Percentiles rank a stretch among this genome's conserved stretches.
phyloP scores from a whole-genome alignment of 1,140 invertebrate species.

The Leptonema lineaticorne region DNA sequence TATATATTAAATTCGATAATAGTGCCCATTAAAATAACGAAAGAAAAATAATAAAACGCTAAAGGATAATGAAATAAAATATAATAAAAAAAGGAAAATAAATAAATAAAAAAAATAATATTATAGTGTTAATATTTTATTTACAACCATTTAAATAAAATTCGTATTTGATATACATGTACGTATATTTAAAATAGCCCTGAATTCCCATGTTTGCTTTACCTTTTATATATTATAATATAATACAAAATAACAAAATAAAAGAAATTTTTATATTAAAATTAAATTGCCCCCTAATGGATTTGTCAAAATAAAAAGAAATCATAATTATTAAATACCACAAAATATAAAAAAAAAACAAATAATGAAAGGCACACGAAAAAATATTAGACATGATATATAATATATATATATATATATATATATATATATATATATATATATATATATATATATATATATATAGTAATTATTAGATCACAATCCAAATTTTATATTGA shows the following conservation, averaged over 20 bases:
- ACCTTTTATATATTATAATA: slow-evolving; percentile 16
- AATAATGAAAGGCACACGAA: slow-evolving; percentile 1
- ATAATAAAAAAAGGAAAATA: slow-evolving; percentile 28
- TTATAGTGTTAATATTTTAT: slow-evolving; percentile 39
- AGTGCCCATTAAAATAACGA: too few relatives aligned
- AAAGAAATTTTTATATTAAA: slow-evolving; percentile 12
- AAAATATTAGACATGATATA: too few relatives aligned
- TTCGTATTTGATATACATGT: slow-evolving; percentile 26
- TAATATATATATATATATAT: too few relatives aligned
- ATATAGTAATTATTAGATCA: too few relatives aligned
- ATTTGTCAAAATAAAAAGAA: slow-evolving; percentile 12
- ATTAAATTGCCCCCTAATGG: slow-evolving; percentile 12
- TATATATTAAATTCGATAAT: too few relatives aligned
- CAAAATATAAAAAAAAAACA: neutral
- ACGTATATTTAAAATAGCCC: slow-evolving; percentile 38
- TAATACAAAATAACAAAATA: slow-evolving; percentile 29
- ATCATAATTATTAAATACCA: neutral
- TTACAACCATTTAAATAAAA: slow-evolving; percentile 36
- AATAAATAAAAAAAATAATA: slow-evolving; percentile 35
- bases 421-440: too few relatives aligned
- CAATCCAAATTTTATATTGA: too few relatives aligned
- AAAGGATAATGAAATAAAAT: slow-evolving; percentile 34
- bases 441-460: too few relatives aligned
- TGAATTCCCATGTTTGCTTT: slow-evolving; percentile 39
- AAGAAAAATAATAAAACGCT: neutral